Evolutionary conservation across 2,888 invertebrate genomes (phyloP).

Genomic region (Drosophila diplacantha): DNA sequence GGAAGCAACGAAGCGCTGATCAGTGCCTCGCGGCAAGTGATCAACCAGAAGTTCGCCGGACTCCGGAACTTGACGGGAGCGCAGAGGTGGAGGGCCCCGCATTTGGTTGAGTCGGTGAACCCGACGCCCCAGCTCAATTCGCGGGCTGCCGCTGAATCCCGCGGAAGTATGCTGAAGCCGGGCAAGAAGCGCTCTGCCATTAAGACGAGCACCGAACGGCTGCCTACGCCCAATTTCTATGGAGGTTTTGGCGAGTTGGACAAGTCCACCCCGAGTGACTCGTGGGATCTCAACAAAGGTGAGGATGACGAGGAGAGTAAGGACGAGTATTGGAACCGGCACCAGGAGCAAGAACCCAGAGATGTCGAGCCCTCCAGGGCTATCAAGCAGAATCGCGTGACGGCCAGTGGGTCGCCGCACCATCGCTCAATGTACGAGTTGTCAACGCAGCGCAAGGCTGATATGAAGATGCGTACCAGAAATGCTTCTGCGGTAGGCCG

Average conservation of each 20-base stretch:
- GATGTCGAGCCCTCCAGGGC: neutral
- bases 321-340: neutral
- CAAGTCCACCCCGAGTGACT: too few species aligned
- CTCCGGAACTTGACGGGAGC: neutral
- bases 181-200: neutral
- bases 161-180: neutral
- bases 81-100: constrained; percentile 1
- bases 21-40: constrained; percentile 56
- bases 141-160: neutral
- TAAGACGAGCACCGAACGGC: neutral
- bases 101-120: constrained; percentile 12
- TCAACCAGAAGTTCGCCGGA: constrained; percentile 30
- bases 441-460: neutral
- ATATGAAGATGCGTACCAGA: neutral
- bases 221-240: constrained; percentile 6
- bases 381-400: neutral
- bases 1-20: constrained; percentile 9
- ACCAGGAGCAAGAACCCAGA: neutral
- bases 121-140: constrained; percentile 25
- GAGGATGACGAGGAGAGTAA: neutral
- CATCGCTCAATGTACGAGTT: neutral
- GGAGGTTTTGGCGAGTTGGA: neutral
- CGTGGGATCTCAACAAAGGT: neutral
- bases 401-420: neutral
- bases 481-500: neutral